Evolutionary conservation across 2,797 vertebrate genomes (phyloP), one percentile per base, ranked within the genome.

Genomic region (Esox lucius): DNA sequence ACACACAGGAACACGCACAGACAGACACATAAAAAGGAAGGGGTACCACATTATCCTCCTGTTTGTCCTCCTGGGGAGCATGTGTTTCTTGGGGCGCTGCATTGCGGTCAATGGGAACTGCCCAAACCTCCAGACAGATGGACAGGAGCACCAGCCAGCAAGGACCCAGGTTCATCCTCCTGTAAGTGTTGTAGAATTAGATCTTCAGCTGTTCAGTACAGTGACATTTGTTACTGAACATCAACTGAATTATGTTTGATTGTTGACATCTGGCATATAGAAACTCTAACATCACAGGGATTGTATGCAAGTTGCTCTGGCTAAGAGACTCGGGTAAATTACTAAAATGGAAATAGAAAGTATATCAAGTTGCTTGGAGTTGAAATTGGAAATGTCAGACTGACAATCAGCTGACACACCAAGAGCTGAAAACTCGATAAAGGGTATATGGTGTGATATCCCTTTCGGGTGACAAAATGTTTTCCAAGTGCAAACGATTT

Each of bases 91-190:
- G 85, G 7, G 82, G 73, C n/a, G 66, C 81, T 22, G 28, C 88
- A 75, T 90, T 88, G 61, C 91, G 91, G 31, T 95, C 91, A 11
- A 94, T 91, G 0, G 94, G 94, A 68, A 94, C 90, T 0, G 92
- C 88, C 83, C 80, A 80, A 62, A 89, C 93, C 17, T 65, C 81
- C 1, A 84, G 78, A 31, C 73, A 84, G 72, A 94, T 2, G 35
- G 79, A 87, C 0, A 94, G 82, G 4, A 94, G 87, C 81, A 94
- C 78, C 83, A 90, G 84, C 83, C 91, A 84, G 46, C 61, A 68
- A 6, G 84, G 74, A 49, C 48, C 74, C 49, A 80, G 35, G 51
- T 68, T 84, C 93, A 94, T 94, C 83, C 84, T 94, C 78, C 85
- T 90, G 74, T 4, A 72, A 33, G 31, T 51, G 7, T 69, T 11